These are phyloP conservation scores for Delphinapterus leucas DNA, from an alignment of 2,113 vertebrate genomes.

Conservation along the genomic window DNA sequence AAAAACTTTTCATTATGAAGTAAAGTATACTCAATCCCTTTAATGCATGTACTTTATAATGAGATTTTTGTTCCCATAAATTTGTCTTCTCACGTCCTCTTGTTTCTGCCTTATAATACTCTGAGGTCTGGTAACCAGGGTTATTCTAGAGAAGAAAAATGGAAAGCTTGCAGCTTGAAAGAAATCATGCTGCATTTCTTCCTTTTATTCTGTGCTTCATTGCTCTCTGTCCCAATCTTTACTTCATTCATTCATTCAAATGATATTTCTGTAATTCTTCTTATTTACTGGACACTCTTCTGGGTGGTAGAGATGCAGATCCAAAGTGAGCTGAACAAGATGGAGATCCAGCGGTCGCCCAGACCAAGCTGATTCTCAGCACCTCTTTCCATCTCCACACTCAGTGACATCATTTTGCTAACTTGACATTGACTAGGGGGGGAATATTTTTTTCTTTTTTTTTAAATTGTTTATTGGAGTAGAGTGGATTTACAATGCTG, in stretches of 20 bases:
- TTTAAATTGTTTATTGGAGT: background rate
- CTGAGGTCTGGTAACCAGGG: background rate
- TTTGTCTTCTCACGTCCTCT: background rate
- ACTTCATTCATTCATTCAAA: background rate
- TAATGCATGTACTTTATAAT: constrained; percentile 28
- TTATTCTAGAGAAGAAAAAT: background rate
- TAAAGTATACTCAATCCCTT: background rate
- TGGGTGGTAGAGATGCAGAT: rapidly evolving
- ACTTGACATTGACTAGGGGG: rapidly evolving
- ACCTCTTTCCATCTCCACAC: rapidly evolving
- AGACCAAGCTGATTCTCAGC: rapidly evolving
- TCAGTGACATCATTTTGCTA: no score
- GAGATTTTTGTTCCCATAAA: constrained; percentile 24
- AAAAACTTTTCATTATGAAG: constrained; percentile 43
- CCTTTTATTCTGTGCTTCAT: no score
- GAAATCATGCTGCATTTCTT: rapidly evolving
- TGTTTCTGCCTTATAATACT: background rate
- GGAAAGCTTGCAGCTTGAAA: background rate
- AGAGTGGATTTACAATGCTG: background rate
- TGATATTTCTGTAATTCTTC: background rate
- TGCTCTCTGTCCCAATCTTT: rapidly evolving
- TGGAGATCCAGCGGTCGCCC: rapidly evolving
- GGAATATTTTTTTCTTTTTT: background rate
- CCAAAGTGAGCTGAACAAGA: background rate
- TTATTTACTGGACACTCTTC: rapidly evolving